Evolutionary conservation across 1,140 invertebrate genomes (phyloP), one percentile per base, ranked within the genome.

Genomic region (Zaprionus gabonicus): DNA sequence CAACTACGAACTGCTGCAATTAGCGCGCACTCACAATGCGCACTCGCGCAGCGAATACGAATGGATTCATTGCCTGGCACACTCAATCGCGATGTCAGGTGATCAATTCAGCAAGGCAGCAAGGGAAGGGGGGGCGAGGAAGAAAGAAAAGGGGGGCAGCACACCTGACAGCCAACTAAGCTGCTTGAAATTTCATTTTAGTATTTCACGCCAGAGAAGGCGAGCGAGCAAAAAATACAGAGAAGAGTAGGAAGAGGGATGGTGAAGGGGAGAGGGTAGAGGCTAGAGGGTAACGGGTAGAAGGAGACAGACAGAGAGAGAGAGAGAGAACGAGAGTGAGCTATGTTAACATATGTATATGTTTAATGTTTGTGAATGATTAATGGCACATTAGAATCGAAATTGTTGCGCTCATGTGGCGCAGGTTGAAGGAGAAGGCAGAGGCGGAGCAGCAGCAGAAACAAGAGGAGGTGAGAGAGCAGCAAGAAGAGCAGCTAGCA

Each of bases 351-450:
- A 65, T 36, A 55, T 28, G 72, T 80, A 84, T 88, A 88, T 81
- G 84, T 81, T 88, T 87, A 87, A 88, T 90, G 84, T 90, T 90
- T 90, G 85, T 90, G 85, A 88, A 88, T 88, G 84, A 88, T 90
- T 88, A 88, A 88, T 88, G 85, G 78, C 74, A 84, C 84, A 88
- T 88, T 88, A 88, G 84, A 88, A 88, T 90, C 81, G 81, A 90
- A 88, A 88, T 88, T 88, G 81, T 88, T 88, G 84, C 88, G 81
- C 73, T 68, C 44, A 55, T 72, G 56, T 67, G 62, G 67, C 62
- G 59, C 41, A 17, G 17, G 44, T 5, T 9, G 66, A 41, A 58
- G 27, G 13, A 31, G 44, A 13, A 28, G 36, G 13, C 63, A 51
- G 46, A 44, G 27, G 28, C 25, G 60, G n/a, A 36, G 49, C 1